Evolutionary conservation across 23 tunicate genomes (phyloP), one percentile per base, ranked within the genome.

Genomic region (Halocynthia aurantium): DNA sequence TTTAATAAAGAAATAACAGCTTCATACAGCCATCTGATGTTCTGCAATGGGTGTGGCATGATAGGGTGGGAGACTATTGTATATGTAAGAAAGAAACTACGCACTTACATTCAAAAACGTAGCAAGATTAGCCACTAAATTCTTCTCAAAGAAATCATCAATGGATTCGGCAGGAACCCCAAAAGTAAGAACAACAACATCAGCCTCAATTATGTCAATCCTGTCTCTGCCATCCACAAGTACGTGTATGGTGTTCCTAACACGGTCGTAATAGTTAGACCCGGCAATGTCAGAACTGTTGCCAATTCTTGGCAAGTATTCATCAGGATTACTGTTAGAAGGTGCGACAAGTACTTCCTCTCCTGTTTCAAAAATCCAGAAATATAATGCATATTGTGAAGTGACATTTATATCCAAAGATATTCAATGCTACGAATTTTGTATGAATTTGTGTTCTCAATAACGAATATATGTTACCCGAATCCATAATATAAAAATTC

Each of bases 111-210:
- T 73, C 17, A 82, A 52, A 55, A 82, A 82, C 50, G 56, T n/a
- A 10, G 89, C 89, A 0, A 85, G 89, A 40, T 78, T 69, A 53
- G 64, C 52, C n/a, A 85, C 70, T 12, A 85, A 65, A 69, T 78
- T 70, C 54, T 67, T 75, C 22, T 84, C 89, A 6, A 85, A 85
- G 63, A 85, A 85, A 8, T 85, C 89, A 67, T 85, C 84, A 6
- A 76, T 75, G 52, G 89, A 65, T 15, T 62, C 61, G 15, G 83
- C 78, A 61, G 89, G 83, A 57, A 85, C 40, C 12, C 65, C 63
- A 61, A 85, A 85, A 13, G 75, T 79, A 0, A 85, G 53, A 18
- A 78, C 57, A 40, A 85, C 77, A 31, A 79, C 83, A 6, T 55
- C 57, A 0, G 89, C 78, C 44, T 83, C 82, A 13, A 22, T 51